These are phyloP conservation scores for Machaerirhynchus nigripectus DNA, from an alignment of 2,113 vertebrate species.

Conservation along the genomic window DNA sequence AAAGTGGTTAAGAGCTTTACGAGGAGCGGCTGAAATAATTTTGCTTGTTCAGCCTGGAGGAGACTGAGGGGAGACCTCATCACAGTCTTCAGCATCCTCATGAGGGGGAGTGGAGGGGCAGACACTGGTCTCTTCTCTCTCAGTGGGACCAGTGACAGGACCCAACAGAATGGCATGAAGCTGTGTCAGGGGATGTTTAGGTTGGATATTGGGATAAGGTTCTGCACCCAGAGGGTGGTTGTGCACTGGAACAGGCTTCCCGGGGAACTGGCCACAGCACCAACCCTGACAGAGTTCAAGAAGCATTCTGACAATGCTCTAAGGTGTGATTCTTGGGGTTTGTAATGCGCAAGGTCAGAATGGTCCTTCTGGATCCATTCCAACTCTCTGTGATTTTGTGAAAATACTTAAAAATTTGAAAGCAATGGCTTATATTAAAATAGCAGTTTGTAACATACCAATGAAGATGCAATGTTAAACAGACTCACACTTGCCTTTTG, in stretches of 20 bases:
- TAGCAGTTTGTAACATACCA: not conserved
- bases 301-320: fast-evolving
- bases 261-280: not conserved
- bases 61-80: not conserved
- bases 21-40: not conserved
- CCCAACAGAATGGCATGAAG: not conserved
- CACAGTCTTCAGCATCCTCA: not conserved
- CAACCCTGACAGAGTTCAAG: not conserved
- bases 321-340: not conserved
- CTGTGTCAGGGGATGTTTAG: not conserved
- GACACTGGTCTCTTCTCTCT: no score
- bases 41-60: not conserved
- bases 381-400: not conserved
- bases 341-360: not conserved
- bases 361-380: not conserved
- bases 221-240: not conserved
- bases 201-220: not conserved
- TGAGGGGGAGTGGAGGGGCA: not conserved
- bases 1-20: not conserved
- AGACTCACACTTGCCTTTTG: not conserved
- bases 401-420: not conserved
- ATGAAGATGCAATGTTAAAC: not conserved
- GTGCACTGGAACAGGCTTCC: not conserved
- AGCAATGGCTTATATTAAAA: not conserved
- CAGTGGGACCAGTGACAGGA: not conserved